phyloP scores from a whole-genome alignment of 2,888 invertebrate genomes.

The Volucella zonaria region DNA sequence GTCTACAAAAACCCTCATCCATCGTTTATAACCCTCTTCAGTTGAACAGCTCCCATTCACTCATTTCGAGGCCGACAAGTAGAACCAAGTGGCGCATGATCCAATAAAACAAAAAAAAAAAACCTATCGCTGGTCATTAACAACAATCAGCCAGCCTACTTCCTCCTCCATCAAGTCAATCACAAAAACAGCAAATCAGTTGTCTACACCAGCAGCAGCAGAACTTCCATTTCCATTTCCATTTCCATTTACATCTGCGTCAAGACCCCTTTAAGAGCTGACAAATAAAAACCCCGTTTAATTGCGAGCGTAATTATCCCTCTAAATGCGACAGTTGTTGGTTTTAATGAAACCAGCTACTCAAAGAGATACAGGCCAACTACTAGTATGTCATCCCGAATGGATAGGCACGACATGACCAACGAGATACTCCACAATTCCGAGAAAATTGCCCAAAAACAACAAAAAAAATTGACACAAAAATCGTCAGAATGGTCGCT shows the following conservation, averaged over 20 bases:
- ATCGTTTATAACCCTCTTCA: no score
- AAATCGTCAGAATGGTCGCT: slow-evolving; percentile 35
- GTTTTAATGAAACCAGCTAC: slow-evolving; percentile 58
- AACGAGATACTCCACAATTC: slow-evolving; percentile 29
- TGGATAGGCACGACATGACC: slow-evolving; percentile 27
- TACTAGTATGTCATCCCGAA: slow-evolving; percentile 17
- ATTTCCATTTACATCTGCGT: slow-evolving; percentile 14
- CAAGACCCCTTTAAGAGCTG: slow-evolving; percentile 1
- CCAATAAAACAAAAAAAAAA: slow-evolving; percentile 39
- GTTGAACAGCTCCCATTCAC: no score
- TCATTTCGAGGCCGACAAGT: no score
- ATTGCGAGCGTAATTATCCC: slow-evolving; percentile 70
- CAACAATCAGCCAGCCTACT: slow-evolving; percentile 65
- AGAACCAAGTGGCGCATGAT: slow-evolving; percentile 6
- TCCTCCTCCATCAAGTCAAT: slow-evolving; percentile 62
- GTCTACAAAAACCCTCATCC: no score
- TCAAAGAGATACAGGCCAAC: slow-evolving; percentile 23
- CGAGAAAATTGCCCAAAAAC: slow-evolving; percentile 64
- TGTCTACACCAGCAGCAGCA: neutral
- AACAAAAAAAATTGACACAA: no score
- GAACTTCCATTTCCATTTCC: slow-evolving; percentile 24
- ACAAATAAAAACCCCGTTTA: slow-evolving; percentile 70
- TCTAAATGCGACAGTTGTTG: slow-evolving; percentile 60
- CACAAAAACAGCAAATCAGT: slow-evolving; percentile 35
- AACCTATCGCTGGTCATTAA: slow-evolving; percentile 68